phyloP scores from a whole-genome alignment of 1,140 invertebrate genomes.

The Monochamus saltuarius region DNA sequence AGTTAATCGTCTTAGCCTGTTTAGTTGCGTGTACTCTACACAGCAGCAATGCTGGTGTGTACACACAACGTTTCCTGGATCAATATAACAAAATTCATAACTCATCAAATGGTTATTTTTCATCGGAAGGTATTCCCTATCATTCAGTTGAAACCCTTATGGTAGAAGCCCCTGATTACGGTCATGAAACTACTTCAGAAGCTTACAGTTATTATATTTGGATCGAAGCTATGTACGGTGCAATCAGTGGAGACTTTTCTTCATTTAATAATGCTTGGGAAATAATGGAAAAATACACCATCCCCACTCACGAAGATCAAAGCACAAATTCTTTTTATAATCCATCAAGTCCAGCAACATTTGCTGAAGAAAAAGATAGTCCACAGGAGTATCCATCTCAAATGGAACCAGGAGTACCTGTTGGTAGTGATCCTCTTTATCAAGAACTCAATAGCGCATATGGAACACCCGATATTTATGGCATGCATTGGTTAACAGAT shows the following conservation, averaged over 20 bases:
- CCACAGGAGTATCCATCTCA: conserved; percentile 26
- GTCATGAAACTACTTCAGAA: conserved; percentile 34
- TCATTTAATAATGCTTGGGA: conserved; percentile 29
- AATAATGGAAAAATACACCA: conserved; percentile 28
- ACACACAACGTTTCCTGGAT: conserved; percentile 26
- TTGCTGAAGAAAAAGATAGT: conserved; percentile 20
- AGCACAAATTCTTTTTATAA: conserved; percentile 19
- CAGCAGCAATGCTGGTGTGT: conserved; percentile 10
- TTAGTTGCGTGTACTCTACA: too few species aligned
- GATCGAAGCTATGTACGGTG: conserved; percentile 32
- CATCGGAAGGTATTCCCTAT: conserved; percentile 26
- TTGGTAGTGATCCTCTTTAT: conserved; percentile 24
- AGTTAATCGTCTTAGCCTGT: too few species aligned
- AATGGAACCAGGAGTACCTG: conserved; percentile 24
- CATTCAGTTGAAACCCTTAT: conserved; percentile 31
- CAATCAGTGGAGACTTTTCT: conserved; percentile 25
- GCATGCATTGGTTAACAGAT: conserved; percentile 31
- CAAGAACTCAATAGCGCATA: conserved; percentile 23
- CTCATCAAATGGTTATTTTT: conserved; percentile 29
- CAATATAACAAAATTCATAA: conserved; percentile 31
- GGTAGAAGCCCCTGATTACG: too few species aligned
- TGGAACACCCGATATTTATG: too few species aligned
- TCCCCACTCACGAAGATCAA: conserved; percentile 24
- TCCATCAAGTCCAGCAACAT: conserved; percentile 25
- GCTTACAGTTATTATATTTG: conserved; percentile 32